Percentiles rank a stretch among this genome's conserved stretches.
phyloP scores from a whole-genome alignment of 2,797 vertebrate genomes.

The Pelobates cultripes region DNA sequence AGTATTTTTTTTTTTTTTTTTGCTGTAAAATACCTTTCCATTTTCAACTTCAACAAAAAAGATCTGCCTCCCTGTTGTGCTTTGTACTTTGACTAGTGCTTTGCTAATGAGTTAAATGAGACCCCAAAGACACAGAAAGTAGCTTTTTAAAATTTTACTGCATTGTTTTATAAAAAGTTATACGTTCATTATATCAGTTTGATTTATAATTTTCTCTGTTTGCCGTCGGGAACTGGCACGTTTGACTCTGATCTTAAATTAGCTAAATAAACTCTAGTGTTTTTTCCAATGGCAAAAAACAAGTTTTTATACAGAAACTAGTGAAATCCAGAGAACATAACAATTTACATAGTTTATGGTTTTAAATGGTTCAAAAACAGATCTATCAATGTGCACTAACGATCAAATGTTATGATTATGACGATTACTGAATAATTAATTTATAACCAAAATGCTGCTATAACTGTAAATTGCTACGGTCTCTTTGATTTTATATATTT shows the following conservation, averaged over 20 bases:
- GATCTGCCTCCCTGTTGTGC: conserved; percentile 35
- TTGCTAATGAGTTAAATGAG: conserved; percentile 47
- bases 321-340: not conserved
- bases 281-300: not conserved
- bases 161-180: conserved; percentile 31
- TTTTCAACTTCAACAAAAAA: not conserved
- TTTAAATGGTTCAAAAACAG: conserved; percentile 22
- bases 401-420: conserved; percentile 14
- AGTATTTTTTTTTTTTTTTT: not conserved
- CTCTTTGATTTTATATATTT: no score
- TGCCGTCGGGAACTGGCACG: conserved; percentile 9
- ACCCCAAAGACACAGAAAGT: conserved; percentile 18
- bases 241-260: conserved; percentile 22
- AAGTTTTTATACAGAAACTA: conserved; percentile 9
- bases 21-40: not conserved
- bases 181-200: conserved; percentile 44
- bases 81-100: conserved; percentile 34
- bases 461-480: not conserved
- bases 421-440: conserved; percentile 27
- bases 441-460: not conserved
- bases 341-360: conserved; percentile 30
- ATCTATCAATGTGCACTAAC: conserved; percentile 11
- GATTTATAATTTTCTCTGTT: conserved; percentile 26
- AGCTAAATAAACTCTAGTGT: conserved; percentile 47
- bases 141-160: conserved; percentile 13